A percentile compares a stretch with the other conserved stretches of the same genome.
Evolutionary conservation across 2,888 invertebrate genomes (phyloP).

Genomic region (Eristalis arbustorum): DNA sequence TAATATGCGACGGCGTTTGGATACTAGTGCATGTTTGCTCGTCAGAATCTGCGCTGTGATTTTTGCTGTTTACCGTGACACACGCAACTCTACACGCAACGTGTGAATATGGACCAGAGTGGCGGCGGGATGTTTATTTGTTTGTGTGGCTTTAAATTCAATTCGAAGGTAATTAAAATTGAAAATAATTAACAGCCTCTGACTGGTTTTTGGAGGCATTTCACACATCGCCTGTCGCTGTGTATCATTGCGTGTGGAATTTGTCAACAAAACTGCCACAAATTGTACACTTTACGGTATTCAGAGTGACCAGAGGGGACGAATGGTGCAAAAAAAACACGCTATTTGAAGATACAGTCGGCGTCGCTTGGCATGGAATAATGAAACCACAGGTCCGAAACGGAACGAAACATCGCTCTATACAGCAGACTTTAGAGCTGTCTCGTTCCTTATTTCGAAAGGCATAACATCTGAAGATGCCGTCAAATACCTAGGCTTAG

Average conservation of each 20-base stretch:
- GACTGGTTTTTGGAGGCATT: no score
- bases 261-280: background rate
- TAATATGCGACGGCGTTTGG: background rate
- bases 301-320: no score
- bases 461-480: no score
- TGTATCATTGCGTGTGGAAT: background rate
- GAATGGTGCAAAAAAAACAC: no score
- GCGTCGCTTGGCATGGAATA: no score
- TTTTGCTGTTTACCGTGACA: background rate
- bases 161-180: background rate
- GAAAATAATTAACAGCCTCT: background rate
- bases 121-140: background rate
- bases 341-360: no score
- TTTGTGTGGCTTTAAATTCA: background rate
- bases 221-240: background rate
- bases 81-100: background rate
- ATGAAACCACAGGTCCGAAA: no score
- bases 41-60: background rate
- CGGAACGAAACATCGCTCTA: no score
- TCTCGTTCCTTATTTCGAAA: no score
- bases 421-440: no score
- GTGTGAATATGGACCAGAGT: background rate
- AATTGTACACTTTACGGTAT: background rate
- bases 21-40: background rate
- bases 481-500: no score